Evolutionary conservation across 2,888 invertebrate species (phyloP).

Genomic region (Spialia ferax): DNA sequence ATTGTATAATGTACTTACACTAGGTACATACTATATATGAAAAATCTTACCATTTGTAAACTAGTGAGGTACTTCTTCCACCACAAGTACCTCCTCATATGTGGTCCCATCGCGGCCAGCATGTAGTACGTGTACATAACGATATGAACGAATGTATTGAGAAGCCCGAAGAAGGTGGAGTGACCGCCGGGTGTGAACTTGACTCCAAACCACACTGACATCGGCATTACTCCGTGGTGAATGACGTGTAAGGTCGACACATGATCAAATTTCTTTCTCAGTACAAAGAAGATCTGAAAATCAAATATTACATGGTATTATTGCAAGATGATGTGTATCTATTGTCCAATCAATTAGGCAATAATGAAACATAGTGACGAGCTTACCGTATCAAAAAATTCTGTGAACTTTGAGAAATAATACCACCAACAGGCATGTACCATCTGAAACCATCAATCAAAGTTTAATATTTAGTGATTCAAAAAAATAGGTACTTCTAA

Average conservation of each 20-base stretch:
- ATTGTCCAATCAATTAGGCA: too few species aligned
- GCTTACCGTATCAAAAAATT: conserved; percentile 95
- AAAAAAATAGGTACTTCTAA: too few species aligned
- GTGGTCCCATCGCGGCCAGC: conserved; percentile 96
- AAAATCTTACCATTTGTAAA: conserved; percentile 93
- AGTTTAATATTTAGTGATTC: too few species aligned
- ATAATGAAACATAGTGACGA: background rate
- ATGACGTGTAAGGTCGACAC: conserved; percentile 97
- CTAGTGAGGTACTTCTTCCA: conserved; percentile 98
- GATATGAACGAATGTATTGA: conserved; percentile 99
- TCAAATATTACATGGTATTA: background rate
- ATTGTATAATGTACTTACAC: too few species aligned
- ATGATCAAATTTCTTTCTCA: conserved; percentile 97
- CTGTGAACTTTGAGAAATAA: conserved; percentile 97
- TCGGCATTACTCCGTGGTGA: conserved; percentile 98
- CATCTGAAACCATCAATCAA: conserved; percentile 89
- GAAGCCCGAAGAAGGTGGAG: conserved; percentile 97
- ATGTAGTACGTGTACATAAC: conserved; percentile 98
- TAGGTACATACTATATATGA: too few species aligned
- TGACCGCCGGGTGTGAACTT: conserved; percentile 97
- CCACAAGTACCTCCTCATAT: conserved; percentile 95
- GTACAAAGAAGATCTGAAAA: conserved; percentile 94
- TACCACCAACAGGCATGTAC: conserved; percentile 97
- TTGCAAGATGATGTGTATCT: background rate
- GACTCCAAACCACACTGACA: conserved; percentile 97